These are phyloP conservation scores for Prionace glauca DNA, from an alignment of 2,797 vertebrate species.

Conservation along the genomic window DNA sequence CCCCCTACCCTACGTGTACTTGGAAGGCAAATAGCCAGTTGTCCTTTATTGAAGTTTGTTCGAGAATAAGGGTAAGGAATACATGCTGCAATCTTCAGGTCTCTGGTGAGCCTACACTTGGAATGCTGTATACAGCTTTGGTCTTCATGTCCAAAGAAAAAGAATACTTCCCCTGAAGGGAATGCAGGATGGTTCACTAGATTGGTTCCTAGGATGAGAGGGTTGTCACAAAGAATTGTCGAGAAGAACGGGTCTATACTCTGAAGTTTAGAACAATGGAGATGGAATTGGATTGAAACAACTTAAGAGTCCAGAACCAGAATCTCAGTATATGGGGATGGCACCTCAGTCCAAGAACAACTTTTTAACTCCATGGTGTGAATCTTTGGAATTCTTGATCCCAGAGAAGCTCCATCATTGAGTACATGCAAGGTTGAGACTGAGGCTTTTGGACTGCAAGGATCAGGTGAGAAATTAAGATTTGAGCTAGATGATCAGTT, in stretches of 20 bases:
- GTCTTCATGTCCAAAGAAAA: no score
- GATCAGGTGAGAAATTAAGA: no score
- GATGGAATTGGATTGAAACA: neutral
- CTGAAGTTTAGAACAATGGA: neutral
- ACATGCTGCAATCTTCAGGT: neutral
- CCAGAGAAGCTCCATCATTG: neutral
- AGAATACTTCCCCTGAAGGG: no score
- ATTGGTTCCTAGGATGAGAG: no score
- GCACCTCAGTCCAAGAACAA: neutral
- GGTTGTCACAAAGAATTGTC: no score
- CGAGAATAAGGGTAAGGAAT: neutral
- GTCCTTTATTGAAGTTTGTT: neutral
- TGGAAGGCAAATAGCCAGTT: neutral
- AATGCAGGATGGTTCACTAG: no score
- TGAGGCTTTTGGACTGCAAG: neutral
- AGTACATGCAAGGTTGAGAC: neutral
- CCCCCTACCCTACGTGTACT: no score
- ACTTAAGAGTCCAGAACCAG: neutral
- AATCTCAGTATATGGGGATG: no score
- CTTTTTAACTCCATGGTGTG: neutral
- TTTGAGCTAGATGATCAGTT: neutral
- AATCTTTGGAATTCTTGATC: neutral
- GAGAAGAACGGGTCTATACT: no score
- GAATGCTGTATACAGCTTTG: no score
- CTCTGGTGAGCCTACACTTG: no score